Percentiles rank a stretch among this genome's conserved stretches.
Conservation (phyloP, 1,140 invertebrate species). For the Babylonia areolata region DNA sequence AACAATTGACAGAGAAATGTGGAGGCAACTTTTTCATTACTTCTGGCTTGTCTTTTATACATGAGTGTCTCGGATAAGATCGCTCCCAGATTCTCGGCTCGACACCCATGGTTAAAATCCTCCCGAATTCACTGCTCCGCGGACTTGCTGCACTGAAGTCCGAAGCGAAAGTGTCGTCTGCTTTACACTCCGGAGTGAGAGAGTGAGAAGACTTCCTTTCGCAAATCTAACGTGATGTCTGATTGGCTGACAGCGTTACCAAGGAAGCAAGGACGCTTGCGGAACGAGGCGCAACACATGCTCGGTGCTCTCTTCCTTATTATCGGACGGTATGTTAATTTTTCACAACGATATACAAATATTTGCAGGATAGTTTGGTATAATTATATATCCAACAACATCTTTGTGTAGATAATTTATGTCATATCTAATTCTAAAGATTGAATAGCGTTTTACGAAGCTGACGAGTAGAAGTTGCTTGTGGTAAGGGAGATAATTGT, state of each 20-base stretch:
- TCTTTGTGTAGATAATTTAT: too few relatives aligned
- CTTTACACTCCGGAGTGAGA: background rate
- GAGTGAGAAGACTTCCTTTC: background rate
- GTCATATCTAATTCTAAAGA: too few relatives aligned
- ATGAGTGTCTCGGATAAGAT: background rate
- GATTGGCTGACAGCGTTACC: background rate
- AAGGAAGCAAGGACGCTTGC: constrained; percentile 6
- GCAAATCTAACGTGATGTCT: background rate
- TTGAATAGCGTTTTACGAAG: too few relatives aligned
- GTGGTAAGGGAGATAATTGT: too few relatives aligned
- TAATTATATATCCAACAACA: too few relatives aligned
- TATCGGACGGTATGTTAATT: background rate
- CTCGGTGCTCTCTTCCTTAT: background rate
- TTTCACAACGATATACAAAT: too few relatives aligned
- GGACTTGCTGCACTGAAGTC: background rate
- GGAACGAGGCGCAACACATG: background rate
- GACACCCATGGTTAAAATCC: background rate
- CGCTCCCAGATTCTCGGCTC: background rate
- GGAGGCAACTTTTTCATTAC: background rate
- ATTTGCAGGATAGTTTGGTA: too few relatives aligned
- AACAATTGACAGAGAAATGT: background rate
- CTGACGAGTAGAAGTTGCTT: too few relatives aligned
- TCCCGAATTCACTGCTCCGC: background rate
- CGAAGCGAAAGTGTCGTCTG: background rate
- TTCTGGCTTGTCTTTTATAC: background rate